These are phyloP conservation scores for Pangasius djambal DNA, from an alignment of 2,797 vertebrate species.

Conservation along the genomic window DNA sequence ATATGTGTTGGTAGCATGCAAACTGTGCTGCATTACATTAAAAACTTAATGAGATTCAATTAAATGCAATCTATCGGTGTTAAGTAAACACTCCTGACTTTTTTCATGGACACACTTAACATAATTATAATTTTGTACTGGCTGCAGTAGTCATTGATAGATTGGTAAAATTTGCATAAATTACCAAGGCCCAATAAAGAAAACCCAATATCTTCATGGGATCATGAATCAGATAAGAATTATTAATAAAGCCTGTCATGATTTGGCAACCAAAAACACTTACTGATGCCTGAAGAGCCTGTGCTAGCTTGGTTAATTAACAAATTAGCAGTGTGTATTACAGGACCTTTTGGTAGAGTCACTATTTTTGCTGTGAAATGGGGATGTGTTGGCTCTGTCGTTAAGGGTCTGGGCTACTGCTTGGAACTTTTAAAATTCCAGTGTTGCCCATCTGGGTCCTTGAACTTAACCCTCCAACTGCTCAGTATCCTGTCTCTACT, in stretches of 20 bases:
- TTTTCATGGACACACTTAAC: background rate
- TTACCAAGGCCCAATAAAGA: background rate
- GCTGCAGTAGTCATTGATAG: constrained; percentile 3
- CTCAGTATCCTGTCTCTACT: background rate
- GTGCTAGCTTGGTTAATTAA: background rate
- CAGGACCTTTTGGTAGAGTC: background rate
- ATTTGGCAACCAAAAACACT: background rate
- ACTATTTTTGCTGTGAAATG: background rate
- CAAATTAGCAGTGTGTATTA: background rate
- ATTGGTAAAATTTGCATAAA: constrained; percentile 22
- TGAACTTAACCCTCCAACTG: background rate
- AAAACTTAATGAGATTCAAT: constrained; percentile 47
- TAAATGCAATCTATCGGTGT: constrained; percentile 42
- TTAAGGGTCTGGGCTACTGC: background rate
- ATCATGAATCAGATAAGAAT: background rate
- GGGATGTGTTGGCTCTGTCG: background rate
- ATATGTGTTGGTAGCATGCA: constrained; percentile 23
- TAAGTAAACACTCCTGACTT: constrained; percentile 32
- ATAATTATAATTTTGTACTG: constrained; percentile 1
- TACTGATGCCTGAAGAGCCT: background rate
- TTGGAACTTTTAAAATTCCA: background rate
- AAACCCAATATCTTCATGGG: background rate
- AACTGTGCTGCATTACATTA: constrained; percentile 11
- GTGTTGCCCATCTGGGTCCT: background rate
- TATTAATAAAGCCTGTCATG: background rate